phyloP scores from a whole-genome alignment of 2,888 invertebrate genomes.

The Trichacis sp. region DNA sequence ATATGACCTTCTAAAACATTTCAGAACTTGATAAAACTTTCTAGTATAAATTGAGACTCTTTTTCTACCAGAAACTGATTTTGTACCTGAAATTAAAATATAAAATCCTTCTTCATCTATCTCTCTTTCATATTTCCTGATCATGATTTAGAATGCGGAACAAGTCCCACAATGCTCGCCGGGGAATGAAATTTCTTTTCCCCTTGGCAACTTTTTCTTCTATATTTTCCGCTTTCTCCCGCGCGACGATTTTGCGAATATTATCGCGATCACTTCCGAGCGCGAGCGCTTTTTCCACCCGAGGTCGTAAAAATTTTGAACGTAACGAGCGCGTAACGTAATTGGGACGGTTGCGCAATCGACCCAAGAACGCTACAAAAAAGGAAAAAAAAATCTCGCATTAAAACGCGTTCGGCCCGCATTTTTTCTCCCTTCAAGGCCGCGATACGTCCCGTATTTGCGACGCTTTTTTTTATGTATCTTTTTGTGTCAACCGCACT shows the following conservation, averaged over 20 bases:
- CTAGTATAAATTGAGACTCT: no score
- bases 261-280: not conserved
- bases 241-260: not conserved
- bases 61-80: no score
- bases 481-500: not conserved
- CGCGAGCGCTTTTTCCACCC: not conserved
- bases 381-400: not conserved
- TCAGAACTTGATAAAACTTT: no score
- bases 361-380: not conserved
- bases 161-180: not conserved
- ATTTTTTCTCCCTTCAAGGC: slow-evolving; percentile 1
- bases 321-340: not conserved
- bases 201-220: not conserved
- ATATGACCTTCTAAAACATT: no score
- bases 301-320: not conserved
- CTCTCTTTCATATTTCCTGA: not conserved
- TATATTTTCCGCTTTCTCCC: not conserved
- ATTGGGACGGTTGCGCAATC: not conserved
- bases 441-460: slow-evolving; percentile 6
- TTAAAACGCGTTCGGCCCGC: not conserved
- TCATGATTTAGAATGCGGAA: slow-evolving; percentile 1
- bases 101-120: not conserved
- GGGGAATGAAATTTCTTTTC: not conserved
- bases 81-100: no score
- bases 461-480: not conserved